These are phyloP conservation scores for Ammospiza caudacuta DNA, from an alignment of 2,113 vertebrate species.

Conservation along the genomic window DNA sequence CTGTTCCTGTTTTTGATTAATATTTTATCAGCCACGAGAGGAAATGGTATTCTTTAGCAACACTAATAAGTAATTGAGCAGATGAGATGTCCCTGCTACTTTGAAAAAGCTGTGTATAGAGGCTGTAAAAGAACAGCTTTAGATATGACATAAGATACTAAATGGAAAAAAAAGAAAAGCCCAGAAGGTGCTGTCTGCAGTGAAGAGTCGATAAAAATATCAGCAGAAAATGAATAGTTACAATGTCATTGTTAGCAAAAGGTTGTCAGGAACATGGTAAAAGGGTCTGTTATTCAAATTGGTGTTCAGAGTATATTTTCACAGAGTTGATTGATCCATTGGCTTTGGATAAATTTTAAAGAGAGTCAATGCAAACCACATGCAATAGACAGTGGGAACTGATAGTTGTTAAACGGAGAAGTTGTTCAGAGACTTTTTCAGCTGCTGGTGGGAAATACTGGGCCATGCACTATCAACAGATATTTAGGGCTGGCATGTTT, in stretches of 20 bases:
- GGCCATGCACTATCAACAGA: background rate
- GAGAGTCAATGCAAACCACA: background rate
- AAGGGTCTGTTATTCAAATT: background rate
- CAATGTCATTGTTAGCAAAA: background rate
- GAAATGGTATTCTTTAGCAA: slow-evolving; percentile 92
- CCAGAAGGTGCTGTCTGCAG: background rate
- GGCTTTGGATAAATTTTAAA: background rate
- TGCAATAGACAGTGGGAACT: background rate
- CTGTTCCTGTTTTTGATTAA: slow-evolving; percentile 95
- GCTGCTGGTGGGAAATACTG: background rate
- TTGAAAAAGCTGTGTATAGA: slow-evolving; percentile 48
- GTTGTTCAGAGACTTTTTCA: background rate
- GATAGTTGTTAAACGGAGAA: background rate
- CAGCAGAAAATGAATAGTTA: background rate
- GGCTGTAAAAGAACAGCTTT: slow-evolving; percentile 41
- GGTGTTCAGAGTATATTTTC: background rate
- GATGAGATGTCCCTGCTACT: slow-evolving; percentile 73
- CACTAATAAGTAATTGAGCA: slow-evolving; percentile 91
- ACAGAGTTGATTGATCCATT: background rate
- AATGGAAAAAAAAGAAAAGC: background rate
- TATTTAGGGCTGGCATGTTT: slow-evolving; percentile 28
- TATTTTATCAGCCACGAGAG: slow-evolving; percentile 92
- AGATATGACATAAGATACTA: background rate
- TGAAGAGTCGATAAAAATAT: background rate
- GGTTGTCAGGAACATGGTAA: background rate